Base-by-base conservation (phyloP, 2,797 vertebrate species). In the Uromys caudimaculatus region DNA sequence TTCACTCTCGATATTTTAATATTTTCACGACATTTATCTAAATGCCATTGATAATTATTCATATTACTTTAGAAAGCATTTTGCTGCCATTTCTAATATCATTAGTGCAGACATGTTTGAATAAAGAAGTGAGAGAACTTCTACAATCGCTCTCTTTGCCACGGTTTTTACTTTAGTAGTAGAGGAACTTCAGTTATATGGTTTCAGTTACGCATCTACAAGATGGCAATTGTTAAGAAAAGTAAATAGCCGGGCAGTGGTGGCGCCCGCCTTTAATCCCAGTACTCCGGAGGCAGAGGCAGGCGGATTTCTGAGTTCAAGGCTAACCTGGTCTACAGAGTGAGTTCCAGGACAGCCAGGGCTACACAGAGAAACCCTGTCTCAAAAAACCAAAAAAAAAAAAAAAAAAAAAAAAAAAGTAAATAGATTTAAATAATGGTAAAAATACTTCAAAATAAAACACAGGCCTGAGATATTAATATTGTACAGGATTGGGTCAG, bases 371-470 rank as follows among this genome's bases (percentile, higher is more conserved):
- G n/a, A n/a, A n/a, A n/a, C n/a, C n/a, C n/a, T n/a, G n/a, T n/a
- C n/a, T n/a, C n/a, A n/a, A n/a, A n/a, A n/a, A n/a, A n/a, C n/a
- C n/a, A n/a, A n/a, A n/a, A n/a, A n/a, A n/a, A n/a, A n/a, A n/a
- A n/a, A n/a, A n/a, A n/a, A n/a, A n/a, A n/a, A n/a, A n/a, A n/a
- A n/a, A 84, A 88, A 38, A 47, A 89, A 87, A 91, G n/a, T 3
- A 79, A 90, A 90, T 17, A 14, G 62, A 44, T 54, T 94, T 83
- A 44, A 83, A 82, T 90, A 94, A 87, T 83, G 85, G 85, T 79
- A 23, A 81, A 95, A 93, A 82, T 50, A 85, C 29, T 95, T 67
- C 38, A 91, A 21, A 89, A 93, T 85, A 71, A 93, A 95, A 90
- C 32, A 75, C 3, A 95, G 35, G 75, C 54, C 73, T 93, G 12